Percentiles rank a stretch among this genome's conserved stretches.
Conservation (phyloP, 2,888 invertebrate genomes). For the Schizaphis graminum region DNA sequence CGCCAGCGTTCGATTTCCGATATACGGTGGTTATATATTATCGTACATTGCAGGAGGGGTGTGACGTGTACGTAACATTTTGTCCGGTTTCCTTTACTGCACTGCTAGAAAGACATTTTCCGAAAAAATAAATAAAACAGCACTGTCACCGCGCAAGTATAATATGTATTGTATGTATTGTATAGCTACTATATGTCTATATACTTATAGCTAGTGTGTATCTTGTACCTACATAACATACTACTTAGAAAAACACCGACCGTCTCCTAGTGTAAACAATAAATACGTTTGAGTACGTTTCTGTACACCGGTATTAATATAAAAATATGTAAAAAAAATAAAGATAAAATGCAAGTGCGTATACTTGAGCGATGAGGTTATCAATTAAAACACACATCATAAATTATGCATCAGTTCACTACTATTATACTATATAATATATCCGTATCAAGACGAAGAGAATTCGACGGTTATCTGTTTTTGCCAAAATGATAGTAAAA, state of each 20-base stretch:
- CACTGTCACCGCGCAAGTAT: background rate
- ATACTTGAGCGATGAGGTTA: background rate
- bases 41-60: background rate
- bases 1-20: background rate
- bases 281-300: background rate
- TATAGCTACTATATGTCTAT: background rate
- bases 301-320: background rate
- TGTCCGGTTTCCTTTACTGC: background rate
- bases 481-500: background rate
- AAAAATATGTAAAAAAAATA: background rate
- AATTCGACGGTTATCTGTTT: background rate
- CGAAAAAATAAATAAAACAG: background rate
- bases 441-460: background rate
- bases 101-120: background rate
- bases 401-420: background rate
- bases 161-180: no score
- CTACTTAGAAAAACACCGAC: background rate
- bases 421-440: background rate
- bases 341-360: background rate
- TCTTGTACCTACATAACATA: background rate
- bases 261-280: background rate
- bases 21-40: background rate
- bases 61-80: background rate
- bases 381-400: background rate
- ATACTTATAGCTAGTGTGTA: no score